phyloP scores from a whole-genome alignment of 2,888 invertebrate genomes.

The Ochropleura leucogaster region DNA sequence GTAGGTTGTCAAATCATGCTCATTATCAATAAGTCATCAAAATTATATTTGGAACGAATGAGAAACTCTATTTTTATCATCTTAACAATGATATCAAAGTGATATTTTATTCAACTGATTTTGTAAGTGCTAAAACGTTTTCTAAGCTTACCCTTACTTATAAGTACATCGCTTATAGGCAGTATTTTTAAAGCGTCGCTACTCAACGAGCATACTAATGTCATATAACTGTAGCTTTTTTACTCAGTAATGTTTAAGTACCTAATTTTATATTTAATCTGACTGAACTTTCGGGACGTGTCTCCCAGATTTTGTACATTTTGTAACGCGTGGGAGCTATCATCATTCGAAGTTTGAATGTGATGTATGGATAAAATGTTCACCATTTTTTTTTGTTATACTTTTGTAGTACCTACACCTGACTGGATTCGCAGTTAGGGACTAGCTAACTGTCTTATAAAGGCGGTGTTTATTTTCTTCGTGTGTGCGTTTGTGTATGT shows the following conservation, averaged over 20 bases:
- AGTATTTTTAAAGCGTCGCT: conserved; percentile 84
- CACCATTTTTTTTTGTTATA: conserved; percentile 64
- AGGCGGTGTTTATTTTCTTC: conserved; percentile 74
- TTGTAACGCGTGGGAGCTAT: conserved; percentile 75
- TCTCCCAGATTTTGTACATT: conserved; percentile 80
- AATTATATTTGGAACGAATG: conserved; percentile 64
- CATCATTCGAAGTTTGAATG: conserved; percentile 68
- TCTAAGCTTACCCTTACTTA: conserved; percentile 75
- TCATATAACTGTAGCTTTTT: conserved; percentile 86
- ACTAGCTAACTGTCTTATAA: conserved; percentile 76
- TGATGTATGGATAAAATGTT: conserved; percentile 68
- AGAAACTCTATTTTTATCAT: conserved; percentile 84
- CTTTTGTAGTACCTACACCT: conserved; percentile 53
- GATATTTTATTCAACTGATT: conserved; percentile 84
- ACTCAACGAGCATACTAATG: conserved; percentile 79
- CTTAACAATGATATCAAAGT: conserved; percentile 80
- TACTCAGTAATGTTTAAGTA: conserved; percentile 81
- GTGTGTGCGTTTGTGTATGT: conserved; percentile 81
- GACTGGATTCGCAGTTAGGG: conserved; percentile 58
- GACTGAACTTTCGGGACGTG: conserved; percentile 81
- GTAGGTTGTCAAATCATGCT: conserved; percentile 67
- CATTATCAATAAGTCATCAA: conserved; percentile 72
- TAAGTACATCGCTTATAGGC: conserved; percentile 81
- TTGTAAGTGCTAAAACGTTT: conserved; percentile 75
- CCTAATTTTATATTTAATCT: conserved; percentile 77